Base-by-base conservation (phyloP, 2,113 vertebrate species). In the Pelodiscus sinensis region DNA sequence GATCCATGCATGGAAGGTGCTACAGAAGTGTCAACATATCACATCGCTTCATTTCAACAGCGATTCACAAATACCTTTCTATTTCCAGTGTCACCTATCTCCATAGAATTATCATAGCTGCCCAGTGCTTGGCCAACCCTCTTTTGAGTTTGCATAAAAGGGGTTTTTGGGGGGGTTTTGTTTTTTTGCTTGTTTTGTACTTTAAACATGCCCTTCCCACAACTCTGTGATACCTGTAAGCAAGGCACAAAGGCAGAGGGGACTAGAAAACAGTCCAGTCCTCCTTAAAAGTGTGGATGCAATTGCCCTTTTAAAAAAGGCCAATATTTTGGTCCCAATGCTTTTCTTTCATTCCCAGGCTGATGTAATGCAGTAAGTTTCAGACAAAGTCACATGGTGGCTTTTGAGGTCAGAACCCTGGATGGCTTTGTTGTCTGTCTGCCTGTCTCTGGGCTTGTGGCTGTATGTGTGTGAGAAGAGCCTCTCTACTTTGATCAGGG, bases 321-420 rank as follows among this genome's bases (percentile, higher is more conserved):
- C 88, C 94, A 52, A 92, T 87, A 87, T 98, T 97, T 97, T 96
- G 96, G 96, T 94, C 85, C 84, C 91, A n/a, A 81, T 89, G 83
- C 75, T 1, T 90, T 31, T 51, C 84, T 79, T 25, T 88, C 87
- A 79, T 95, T 97, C 96, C 90, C 97, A 85, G 97, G 95, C 97
- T 98, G 98, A 98, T 97, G 97, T 98, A 97, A 98, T 96, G 96
- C 96, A 97, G 95, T 94, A 97, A 98, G 96, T 97, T 97, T 95
- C 94, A 97, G 97, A 92, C 93, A 54, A 82, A 95, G 96, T 98
- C 97, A 97, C 96, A 90, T 97, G 97, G 95, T 88, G 82, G 96
- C 90, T 92, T 93, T 97, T 97, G 97, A 97, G 96, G 96, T 97
- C 97, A 95, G 90, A 83, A 86, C 89, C 87, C 81, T 73, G 78